Conservation (phyloP, 2,888 invertebrate species). For the Linyphia triangularis region DNA sequence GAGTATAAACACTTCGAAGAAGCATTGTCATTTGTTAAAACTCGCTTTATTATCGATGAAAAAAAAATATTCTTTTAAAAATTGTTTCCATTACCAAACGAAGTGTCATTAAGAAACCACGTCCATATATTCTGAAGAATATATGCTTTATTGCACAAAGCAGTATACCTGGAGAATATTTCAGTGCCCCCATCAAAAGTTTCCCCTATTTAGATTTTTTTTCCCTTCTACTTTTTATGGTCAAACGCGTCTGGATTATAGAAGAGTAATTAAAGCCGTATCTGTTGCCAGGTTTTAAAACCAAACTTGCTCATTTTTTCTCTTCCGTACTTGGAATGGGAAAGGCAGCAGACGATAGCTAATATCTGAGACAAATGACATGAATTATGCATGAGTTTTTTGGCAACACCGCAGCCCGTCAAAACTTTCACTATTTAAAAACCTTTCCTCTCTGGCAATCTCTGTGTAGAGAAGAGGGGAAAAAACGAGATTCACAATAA, state of each 20-base stretch:
- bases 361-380: slow-evolving; percentile 74
- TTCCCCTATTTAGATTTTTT: slow-evolving; percentile 30
- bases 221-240: slow-evolving; percentile 23
- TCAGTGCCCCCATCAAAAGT: slow-evolving; percentile 41
- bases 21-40: background rate
- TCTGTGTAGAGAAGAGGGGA: slow-evolving; percentile 20
- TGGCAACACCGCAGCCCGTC: slow-evolving; percentile 69
- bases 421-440: slow-evolving; percentile 73
- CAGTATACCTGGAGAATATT: slow-evolving; percentile 59
- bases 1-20: background rate
- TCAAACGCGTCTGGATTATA: slow-evolving; percentile 69
- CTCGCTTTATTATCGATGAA: background rate
- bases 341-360: slow-evolving; percentile 62
- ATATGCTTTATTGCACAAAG: slow-evolving; percentile 49
- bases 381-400: slow-evolving; percentile 74
- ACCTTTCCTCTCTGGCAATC: slow-evolving; percentile 43
- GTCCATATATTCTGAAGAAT: slow-evolving; percentile 51
- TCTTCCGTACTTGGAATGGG: slow-evolving; percentile 47
- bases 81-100: slow-evolving; percentile 50
- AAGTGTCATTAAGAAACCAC: slow-evolving; percentile 59
- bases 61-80: background rate
- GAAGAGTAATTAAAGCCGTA: slow-evolving; percentile 71
- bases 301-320: slow-evolving; percentile 36
- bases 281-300: slow-evolving; percentile 68
- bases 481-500: slow-evolving; percentile 56